phyloP scores from a whole-genome alignment of 2,888 invertebrate species.

The Stenurella melanura region DNA sequence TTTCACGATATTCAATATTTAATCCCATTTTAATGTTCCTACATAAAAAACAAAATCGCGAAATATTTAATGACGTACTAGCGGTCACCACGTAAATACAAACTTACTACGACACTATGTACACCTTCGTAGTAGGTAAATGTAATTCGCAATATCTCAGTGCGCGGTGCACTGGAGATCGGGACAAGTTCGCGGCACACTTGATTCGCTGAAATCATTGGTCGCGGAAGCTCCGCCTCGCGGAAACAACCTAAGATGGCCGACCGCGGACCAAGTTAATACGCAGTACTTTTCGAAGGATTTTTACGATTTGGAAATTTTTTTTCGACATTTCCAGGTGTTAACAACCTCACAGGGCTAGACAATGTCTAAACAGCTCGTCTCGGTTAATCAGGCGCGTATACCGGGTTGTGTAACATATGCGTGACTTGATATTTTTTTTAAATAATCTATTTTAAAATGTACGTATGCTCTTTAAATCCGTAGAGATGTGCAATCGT shows the following conservation, averaged over 20 bases:
- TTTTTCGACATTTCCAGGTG: background rate
- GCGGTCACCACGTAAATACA: background rate
- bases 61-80: background rate
- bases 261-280: slow-evolving; percentile 35
- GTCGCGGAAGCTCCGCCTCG: slow-evolving; percentile 60
- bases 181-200: slow-evolving; percentile 56
- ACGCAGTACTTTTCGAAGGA: slow-evolving; percentile 39
- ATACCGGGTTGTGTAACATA: background rate
- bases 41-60: background rate
- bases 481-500: background rate
- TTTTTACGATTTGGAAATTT: slow-evolving; percentile 18
- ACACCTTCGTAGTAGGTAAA: background rate
- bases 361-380: background rate
- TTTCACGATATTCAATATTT: background rate
- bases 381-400: background rate
- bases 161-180: slow-evolving; percentile 39
- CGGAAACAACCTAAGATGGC: slow-evolving; percentile 48
- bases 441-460: background rate
- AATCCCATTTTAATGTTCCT: background rate
- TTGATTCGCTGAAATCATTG: slow-evolving; percentile 56
- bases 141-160: slow-evolving; percentile 34
- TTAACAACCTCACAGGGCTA: slow-evolving; percentile 15
- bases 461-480: background rate
- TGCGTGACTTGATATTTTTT: background rate
- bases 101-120: background rate